A percentile compares a stretch with the other conserved stretches of the same genome.
Conservation (phyloP, 2,888 invertebrate species). For the Meiosimyza platycephala region DNA sequence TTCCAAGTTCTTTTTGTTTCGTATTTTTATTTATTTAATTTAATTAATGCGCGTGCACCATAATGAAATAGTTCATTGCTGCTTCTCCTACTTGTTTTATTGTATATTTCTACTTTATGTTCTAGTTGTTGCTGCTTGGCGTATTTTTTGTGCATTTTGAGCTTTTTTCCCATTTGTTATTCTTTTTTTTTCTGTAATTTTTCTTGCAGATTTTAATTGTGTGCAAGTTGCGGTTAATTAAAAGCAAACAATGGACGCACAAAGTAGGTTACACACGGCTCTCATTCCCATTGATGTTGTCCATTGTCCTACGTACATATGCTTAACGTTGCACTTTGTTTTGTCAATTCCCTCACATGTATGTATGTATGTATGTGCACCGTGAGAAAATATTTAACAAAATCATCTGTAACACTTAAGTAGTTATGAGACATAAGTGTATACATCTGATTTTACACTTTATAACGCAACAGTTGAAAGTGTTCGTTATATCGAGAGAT, state of each 20-base stretch:
- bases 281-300: too few species aligned
- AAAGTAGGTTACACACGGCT: slow-evolving; percentile 37
- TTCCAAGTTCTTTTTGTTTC: too few species aligned
- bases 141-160: neutral
- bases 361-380: neutral
- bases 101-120: slow-evolving; percentile 15
- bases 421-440: too few species aligned
- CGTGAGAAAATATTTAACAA: neutral
- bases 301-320: too few species aligned
- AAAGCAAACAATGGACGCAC: slow-evolving; percentile 59
- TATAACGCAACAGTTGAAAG: too few species aligned
- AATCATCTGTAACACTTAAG: too few species aligned
- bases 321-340: neutral
- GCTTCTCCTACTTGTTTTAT: neutral
- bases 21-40: slow-evolving; percentile 5
- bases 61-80: neutral
- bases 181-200: slow-evolving; percentile 57
- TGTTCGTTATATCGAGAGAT: too few species aligned
- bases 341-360: neutral
- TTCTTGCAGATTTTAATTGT: slow-evolving; percentile 53
- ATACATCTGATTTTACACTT: too few species aligned
- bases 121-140: neutral
- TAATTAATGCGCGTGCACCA: too few species aligned
- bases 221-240: slow-evolving; percentile 58
- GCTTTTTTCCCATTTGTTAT: slow-evolving; percentile 51